These are phyloP conservation scores for Ryuthela nishihirai DNA, from an alignment of 2,888 invertebrate species.

Conservation along the genomic window DNA sequence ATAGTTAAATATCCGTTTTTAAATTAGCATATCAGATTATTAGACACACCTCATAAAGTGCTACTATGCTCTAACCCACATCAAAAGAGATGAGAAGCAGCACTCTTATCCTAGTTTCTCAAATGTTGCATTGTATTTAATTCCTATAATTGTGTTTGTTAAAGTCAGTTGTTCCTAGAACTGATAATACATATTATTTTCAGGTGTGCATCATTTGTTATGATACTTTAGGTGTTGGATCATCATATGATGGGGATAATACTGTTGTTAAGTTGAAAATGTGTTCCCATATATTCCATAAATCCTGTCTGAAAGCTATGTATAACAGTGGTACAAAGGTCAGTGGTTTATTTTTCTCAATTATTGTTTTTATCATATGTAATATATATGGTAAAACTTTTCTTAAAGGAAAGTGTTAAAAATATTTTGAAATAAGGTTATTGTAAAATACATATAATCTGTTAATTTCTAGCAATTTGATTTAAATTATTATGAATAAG, in stretches of 20 bases:
- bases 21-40: too few species aligned
- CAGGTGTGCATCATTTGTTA: conserved; percentile 51
- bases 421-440: background rate
- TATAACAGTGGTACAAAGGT: conserved; percentile 56
- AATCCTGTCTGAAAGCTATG: conserved; percentile 72
- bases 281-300: conserved; percentile 75
- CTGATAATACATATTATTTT: too few species aligned
- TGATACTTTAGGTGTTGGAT: conserved; percentile 47
- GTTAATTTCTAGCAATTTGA: too few species aligned
- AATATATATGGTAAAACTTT: background rate
- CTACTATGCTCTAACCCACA: too few species aligned
- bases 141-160: too few species aligned
- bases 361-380: background rate
- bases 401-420: background rate
- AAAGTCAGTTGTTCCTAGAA: too few species aligned
- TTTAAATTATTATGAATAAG: too few species aligned
- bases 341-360: conserved; percentile 10
- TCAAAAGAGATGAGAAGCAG: too few species aligned
- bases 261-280: conserved; percentile 62
- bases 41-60: too few species aligned
- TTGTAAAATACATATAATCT: background rate
- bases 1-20: too few species aligned
- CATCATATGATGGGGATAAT: conserved; percentile 51
- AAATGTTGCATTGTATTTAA: too few species aligned
- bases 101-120: too few species aligned